phyloP scores from a whole-genome alignment of 1,140 invertebrate species.

The Uloborus diversus region DNA sequence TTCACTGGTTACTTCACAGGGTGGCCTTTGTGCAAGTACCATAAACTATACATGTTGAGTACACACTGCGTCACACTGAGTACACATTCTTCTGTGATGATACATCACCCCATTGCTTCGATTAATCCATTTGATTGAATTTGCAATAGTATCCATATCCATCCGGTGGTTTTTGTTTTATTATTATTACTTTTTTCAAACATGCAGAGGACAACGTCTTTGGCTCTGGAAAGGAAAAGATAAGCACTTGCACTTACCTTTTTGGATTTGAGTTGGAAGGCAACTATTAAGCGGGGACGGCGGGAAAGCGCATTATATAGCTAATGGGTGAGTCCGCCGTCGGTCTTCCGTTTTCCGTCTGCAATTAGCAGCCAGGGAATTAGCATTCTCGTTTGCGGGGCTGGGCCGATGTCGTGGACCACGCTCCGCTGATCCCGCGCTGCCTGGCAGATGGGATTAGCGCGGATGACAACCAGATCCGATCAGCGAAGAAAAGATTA shows the following conservation, averaged over 20 bases:
- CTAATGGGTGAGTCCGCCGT: background rate
- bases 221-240: background rate
- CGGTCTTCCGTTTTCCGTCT: constrained; percentile 40
- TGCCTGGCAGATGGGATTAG: no score
- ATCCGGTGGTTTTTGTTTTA: background rate
- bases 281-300: background rate
- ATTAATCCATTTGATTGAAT: background rate
- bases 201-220: background rate
- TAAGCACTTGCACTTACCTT: constrained; percentile 37
- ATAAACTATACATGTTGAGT: background rate
- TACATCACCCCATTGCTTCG: background rate
- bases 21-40: no score
- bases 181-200: background rate
- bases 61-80: background rate
- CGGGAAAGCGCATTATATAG: background rate
- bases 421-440: constrained; percentile 11
- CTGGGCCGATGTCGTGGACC: constrained; percentile 3
- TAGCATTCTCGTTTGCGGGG: constrained; percentile 4
- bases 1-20: no score
- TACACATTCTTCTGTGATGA: background rate
- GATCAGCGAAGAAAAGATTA: no score
- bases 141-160: background rate
- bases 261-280: background rate
- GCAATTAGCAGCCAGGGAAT: constrained; percentile 41
- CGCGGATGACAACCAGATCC: no score